These are phyloP conservation scores for Melopsittacus undulatus DNA, from an alignment of 2,797 vertebrate species.

Conservation along the genomic window DNA sequence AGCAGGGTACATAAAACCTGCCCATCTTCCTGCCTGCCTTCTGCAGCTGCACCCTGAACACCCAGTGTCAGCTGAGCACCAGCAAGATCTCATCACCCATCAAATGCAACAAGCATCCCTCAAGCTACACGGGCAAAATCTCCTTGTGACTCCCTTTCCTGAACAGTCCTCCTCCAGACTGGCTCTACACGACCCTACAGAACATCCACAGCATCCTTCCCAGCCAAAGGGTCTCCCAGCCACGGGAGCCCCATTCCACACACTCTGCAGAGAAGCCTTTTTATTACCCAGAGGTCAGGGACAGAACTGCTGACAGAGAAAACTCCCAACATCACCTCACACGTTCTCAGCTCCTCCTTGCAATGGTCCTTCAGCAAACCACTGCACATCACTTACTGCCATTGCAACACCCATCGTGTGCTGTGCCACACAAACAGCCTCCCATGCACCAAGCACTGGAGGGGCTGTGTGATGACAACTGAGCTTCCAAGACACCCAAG, in stretches of 20 bases:
- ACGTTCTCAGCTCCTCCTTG: background rate
- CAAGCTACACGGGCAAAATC: background rate
- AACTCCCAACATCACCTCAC: background rate
- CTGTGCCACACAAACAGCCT: background rate
- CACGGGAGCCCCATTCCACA: background rate
- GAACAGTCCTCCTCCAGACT: background rate
- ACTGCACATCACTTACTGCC: background rate
- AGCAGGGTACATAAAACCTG: background rate
- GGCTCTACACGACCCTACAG: accelerated
- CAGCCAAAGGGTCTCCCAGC: background rate
- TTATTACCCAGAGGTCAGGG: background rate
- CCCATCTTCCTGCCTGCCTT: background rate
- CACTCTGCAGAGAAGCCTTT: background rate
- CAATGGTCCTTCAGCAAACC: background rate
- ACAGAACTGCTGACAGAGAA: background rate
- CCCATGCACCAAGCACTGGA: background rate
- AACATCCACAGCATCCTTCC: background rate
- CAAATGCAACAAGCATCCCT: background rate
- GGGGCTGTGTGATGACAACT: background rate
- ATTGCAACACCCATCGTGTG: background rate
- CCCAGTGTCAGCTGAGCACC: background rate
- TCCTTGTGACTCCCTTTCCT: background rate
- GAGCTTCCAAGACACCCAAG: background rate
- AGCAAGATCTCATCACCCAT: background rate
- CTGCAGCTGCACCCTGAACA: background rate